A percentile compares a stretch with the other conserved stretches of the same genome.
phyloP scores from a whole-genome alignment of 2,797 vertebrate species.

The Paramormyrops hopkinsi region DNA sequence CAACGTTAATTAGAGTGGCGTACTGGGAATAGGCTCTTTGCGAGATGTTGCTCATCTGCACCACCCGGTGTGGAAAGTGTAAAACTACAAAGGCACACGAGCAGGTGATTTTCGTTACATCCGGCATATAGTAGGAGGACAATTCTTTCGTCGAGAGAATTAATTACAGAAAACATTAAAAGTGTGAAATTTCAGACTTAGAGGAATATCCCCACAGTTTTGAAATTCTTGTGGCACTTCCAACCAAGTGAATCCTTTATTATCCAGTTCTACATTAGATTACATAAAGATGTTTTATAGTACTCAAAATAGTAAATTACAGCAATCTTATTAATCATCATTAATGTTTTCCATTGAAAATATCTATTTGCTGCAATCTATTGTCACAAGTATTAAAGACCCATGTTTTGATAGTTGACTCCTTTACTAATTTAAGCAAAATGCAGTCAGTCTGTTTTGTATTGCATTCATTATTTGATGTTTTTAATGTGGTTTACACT shows the following conservation, averaged over 20 bases:
- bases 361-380: neutral
- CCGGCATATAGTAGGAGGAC: neutral
- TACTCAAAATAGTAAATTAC: neutral
- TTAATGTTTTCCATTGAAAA: neutral
- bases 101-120: neutral
- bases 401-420: neutral
- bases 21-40: neutral
- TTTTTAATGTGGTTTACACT: neutral
- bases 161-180: neutral
- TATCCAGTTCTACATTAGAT: neutral
- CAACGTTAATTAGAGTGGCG: neutral
- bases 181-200: neutral
- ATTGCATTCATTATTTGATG: neutral
- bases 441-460: neutral
- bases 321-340: neutral
- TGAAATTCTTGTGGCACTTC: neutral
- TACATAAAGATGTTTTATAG: neutral
- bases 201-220: neutral
- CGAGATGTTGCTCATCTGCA: neutral
- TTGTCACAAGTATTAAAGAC: neutral
- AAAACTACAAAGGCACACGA: conserved; percentile 15
- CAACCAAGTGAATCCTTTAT: neutral
- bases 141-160: neutral
- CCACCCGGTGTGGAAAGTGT: neutral
- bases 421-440: neutral